These are phyloP conservation scores for Donacobius atricapilla DNA, from an alignment of 2,113 vertebrate species.

Conservation along the genomic window DNA sequence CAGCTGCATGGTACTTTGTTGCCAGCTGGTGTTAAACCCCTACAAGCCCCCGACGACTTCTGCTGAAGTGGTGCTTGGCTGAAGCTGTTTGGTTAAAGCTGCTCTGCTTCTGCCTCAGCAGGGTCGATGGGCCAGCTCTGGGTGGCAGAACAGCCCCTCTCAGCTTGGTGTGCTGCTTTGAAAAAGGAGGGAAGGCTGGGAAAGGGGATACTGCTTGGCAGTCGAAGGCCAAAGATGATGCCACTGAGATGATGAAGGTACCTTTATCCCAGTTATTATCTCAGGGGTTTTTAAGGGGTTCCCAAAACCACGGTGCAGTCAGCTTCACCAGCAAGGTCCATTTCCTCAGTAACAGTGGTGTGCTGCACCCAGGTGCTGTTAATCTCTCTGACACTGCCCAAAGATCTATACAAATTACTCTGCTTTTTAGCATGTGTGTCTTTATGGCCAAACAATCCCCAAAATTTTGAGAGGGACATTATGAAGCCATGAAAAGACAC, in stretches of 20 bases:
- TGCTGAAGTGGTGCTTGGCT: too few species aligned
- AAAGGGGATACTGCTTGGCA: not conserved
- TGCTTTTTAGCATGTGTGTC: not conserved
- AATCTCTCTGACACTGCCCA: not conserved
- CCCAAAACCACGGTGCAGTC: not conserved
- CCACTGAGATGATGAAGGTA: not conserved
- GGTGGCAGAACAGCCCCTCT: not conserved
- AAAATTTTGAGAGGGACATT: not conserved
- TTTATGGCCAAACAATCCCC: not conserved
- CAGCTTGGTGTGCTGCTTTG: not conserved
- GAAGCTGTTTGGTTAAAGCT: not conserved
- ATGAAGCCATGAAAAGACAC: not conserved
- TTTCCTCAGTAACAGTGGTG: not conserved
- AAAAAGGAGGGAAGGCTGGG: not conserved
- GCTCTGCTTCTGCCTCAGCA: not conserved
- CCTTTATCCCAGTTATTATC: not conserved
- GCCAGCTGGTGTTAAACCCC: not conserved
- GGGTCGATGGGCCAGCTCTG: not conserved
- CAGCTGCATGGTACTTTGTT: not conserved
- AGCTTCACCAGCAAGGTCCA: not conserved
- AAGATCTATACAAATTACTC: not conserved
- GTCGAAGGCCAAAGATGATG: not conserved
- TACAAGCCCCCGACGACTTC: not conserved
- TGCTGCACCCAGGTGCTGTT: not conserved
- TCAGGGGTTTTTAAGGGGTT: not conserved